These are phyloP conservation scores for Chironomus tentans DNA, from an alignment of 2,888 invertebrate genomes.

Conservation along the genomic window DNA sequence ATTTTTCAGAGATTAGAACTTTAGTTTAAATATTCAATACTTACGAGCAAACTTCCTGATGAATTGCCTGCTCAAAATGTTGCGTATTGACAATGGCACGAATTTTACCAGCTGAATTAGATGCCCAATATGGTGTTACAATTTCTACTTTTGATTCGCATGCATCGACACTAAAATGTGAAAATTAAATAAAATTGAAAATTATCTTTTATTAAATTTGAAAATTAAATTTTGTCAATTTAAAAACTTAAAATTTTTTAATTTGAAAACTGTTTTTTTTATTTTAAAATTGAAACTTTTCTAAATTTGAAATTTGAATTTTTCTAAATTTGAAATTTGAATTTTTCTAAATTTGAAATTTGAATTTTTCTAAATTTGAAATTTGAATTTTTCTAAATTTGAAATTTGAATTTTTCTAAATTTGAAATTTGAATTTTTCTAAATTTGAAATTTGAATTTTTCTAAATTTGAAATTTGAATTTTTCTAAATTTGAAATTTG, in stretches of 20 bases:
- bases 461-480: too few species aligned
- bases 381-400: too few species aligned
- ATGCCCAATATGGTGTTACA: slow-evolving; percentile 89
- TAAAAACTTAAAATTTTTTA: neutral
- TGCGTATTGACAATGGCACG: slow-evolving; percentile 89
- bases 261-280: neutral
- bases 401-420: too few species aligned
- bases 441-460: too few species aligned
- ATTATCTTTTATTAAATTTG: neutral
- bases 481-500: too few species aligned
- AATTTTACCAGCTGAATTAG: slow-evolving; percentile 84
- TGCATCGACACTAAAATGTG: slow-evolving; percentile 60
- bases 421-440: too few species aligned
- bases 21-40: slow-evolving; percentile 35
- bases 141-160: slow-evolving; percentile 90
- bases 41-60: slow-evolving; percentile 90
- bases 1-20: too few species aligned
- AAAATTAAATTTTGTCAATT: neutral
- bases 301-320: too few species aligned
- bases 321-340: too few species aligned
- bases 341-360: too few species aligned
- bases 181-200: neutral
- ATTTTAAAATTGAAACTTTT: neutral
- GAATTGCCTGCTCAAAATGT: slow-evolving; percentile 90
- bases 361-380: too few species aligned